Percentiles rank a stretch among this genome's conserved stretches.
phyloP scores from a whole-genome alignment of 1,140 invertebrate genomes.

The Solenopsis fugax region DNA sequence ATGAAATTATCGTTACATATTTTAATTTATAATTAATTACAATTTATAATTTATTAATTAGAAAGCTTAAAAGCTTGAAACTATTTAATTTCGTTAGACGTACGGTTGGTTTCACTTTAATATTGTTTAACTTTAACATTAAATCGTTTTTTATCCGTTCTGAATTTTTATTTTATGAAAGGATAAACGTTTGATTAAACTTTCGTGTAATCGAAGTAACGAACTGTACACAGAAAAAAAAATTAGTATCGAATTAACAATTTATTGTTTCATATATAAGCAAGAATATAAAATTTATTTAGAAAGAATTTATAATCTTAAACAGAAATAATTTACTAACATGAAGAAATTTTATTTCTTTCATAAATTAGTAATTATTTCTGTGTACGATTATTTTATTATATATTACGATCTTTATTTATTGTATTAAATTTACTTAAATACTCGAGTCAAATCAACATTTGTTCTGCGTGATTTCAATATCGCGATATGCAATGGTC shows the following conservation, averaged over 20 bases:
- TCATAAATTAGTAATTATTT: no score
- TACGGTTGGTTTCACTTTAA: not conserved
- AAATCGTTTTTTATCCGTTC: not conserved
- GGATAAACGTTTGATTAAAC: not conserved
- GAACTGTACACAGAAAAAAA: not conserved
- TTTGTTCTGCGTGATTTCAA: constrained; percentile 18
- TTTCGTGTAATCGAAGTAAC: not conserved
- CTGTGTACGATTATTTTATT: not conserved
- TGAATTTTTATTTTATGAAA: not conserved
- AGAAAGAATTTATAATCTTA: no score
- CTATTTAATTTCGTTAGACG: not conserved
- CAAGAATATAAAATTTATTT: no score
- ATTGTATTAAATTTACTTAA: not conserved
- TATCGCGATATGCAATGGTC: not conserved
- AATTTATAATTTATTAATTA: constrained; percentile 19
- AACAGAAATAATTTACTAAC: no score
- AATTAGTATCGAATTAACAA: no score
- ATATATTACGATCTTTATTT: not conserved
- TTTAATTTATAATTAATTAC: not conserved
- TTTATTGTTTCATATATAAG: no score
- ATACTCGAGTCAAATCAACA: not conserved
- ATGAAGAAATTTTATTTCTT: no score
- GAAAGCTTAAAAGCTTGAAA: not conserved
- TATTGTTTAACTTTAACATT: not conserved
- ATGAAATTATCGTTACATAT: no score